Evolutionary conservation across 2,888 invertebrate species (phyloP).

Genomic region (Tetragnatha montana): DNA sequence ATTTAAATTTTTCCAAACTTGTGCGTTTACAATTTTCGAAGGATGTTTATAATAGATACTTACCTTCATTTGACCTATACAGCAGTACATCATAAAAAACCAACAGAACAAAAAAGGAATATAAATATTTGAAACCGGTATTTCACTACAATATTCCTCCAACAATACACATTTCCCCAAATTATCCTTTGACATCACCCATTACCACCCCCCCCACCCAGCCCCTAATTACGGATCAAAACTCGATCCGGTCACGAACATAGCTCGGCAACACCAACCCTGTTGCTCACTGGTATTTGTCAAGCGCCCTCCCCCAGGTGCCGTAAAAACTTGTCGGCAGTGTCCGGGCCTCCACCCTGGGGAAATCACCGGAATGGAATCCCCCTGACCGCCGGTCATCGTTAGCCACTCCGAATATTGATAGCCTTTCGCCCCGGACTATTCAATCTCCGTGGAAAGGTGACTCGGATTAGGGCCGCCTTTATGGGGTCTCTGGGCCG

Average conservation of each 20-base stretch:
- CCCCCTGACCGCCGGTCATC: constrained; percentile 57
- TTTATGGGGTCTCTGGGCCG: background rate
- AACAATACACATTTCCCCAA: too few species aligned
- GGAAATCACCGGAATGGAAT: constrained; percentile 68
- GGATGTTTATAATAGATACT: too few species aligned
- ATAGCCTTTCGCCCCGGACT: constrained; percentile 57
- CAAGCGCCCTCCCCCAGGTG: constrained; percentile 55
- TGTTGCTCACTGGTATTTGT: constrained; percentile 60
- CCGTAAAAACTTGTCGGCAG: constrained; percentile 66
- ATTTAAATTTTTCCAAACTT: too few species aligned
- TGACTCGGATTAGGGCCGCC: constrained; percentile 50
- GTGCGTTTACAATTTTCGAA: too few species aligned
- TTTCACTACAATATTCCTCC: too few species aligned
- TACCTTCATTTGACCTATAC: too few species aligned
- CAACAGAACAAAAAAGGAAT: too few species aligned
- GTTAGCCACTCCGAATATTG: constrained; percentile 68
- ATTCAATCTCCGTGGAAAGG: constrained; percentile 59
- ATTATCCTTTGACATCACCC: background rate
- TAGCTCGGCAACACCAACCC: constrained; percentile 25
- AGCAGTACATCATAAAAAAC: too few species aligned
- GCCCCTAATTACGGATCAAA: constrained; percentile 4
- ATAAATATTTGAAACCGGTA: too few species aligned
- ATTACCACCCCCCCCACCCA: background rate
- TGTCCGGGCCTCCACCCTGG: constrained; percentile 37
- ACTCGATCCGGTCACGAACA: background rate